phyloP scores from a whole-genome alignment of 2,113 vertebrate genomes.

The Nymphicus hollandicus region DNA sequence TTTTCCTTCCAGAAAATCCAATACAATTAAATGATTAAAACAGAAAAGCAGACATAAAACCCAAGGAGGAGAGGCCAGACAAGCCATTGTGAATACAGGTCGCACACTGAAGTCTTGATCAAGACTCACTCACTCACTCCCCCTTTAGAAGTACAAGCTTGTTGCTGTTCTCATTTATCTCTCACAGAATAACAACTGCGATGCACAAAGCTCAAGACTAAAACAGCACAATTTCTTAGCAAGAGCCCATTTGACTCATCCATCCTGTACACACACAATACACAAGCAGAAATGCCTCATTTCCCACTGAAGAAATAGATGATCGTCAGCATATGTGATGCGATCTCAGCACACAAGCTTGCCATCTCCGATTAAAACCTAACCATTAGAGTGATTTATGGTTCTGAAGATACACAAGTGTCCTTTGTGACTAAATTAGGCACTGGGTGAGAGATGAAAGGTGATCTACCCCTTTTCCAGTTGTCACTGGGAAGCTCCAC shows the following conservation, averaged over 20 bases:
- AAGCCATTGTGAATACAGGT: neutral
- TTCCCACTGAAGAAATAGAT: neutral
- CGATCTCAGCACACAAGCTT: neutral
- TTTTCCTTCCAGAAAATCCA: neutral
- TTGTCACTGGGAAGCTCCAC: neutral
- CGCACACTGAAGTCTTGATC: rapidly evolving
- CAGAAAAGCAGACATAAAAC: neutral
- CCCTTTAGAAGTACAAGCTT: rapidly evolving
- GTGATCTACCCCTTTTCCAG: neutral
- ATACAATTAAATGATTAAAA: neutral
- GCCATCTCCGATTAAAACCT: neutral
- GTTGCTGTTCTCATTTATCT: neutral
- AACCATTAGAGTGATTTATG: neutral
- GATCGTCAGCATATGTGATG: neutral
- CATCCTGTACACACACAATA: neutral
- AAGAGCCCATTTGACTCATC: neutral
- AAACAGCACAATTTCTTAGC: rapidly evolving
- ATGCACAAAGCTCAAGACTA: neutral
- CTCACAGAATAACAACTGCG: neutral
- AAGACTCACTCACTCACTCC: neutral
- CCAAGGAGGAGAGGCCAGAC: neutral
- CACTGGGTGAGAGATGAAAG: neutral
- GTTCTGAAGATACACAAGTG: neutral
- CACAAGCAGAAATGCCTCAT: neutral
- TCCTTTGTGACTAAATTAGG: neutral